These are phyloP conservation scores for Campoletis raptor DNA, from an alignment of 2,888 invertebrate genomes.

Conservation along the genomic window DNA sequence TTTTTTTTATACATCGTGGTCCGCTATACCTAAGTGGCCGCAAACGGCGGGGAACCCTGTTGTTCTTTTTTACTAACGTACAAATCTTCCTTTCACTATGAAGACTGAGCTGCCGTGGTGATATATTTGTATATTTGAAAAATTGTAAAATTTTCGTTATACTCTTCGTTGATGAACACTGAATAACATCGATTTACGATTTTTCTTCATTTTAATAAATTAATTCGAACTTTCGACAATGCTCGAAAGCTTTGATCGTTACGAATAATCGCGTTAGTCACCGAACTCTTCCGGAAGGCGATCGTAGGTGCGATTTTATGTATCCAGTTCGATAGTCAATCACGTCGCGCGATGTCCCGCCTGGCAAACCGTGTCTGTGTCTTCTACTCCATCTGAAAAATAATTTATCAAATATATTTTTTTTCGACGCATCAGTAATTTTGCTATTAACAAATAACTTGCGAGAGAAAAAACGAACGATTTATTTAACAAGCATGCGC, in stretches of 20 bases:
- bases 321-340: constrained; percentile 94
- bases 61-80: constrained; percentile 38
- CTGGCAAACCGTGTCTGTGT: constrained; percentile 87
- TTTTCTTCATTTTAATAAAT: not conserved
- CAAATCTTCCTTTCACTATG: constrained; percentile 2
- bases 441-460: constrained; percentile 21
- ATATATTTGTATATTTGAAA: constrained; percentile 15
- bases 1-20: constrained; percentile 26
- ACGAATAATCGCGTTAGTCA: constrained; percentile 86
- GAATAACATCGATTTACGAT: constrained; percentile 26
- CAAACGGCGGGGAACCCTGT: constrained; percentile 65
- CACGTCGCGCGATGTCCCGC: constrained; percentile 87
- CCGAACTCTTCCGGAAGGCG: constrained; percentile 97
- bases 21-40: constrained; percentile 63
- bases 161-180: constrained; percentile 55
- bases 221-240: not conserved
- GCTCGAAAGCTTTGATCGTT: not conserved
- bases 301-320: constrained; percentile 96
- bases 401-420: constrained; percentile 44
- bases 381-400: constrained; percentile 93
- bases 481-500: constrained; percentile 41
- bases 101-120: not conserved
- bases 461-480: constrained; percentile 40
- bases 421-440: not conserved
- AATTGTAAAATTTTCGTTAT: constrained; percentile 28